Base-by-base conservation (phyloP, 2,888 invertebrate species). In the Aphodius granarius region DNA sequence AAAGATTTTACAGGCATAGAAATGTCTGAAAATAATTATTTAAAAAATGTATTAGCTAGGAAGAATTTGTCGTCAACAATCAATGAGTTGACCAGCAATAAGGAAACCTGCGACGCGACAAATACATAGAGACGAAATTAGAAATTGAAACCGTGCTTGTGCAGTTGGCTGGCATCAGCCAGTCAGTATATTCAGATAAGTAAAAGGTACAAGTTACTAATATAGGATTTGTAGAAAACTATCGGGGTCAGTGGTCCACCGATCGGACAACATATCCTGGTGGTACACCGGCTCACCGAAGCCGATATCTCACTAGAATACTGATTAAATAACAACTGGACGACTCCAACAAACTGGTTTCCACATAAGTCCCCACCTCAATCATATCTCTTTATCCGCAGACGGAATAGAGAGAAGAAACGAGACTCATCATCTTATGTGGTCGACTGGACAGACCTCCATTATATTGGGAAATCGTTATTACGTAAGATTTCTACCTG, bases 171-270 rank as follows among this genome's bases (percentile, higher is more conserved):
- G n/a, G n/a, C n/a, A n/a, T n/a, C 43, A 43, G 13, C 9, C 43
- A 43, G 43, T 13, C 43, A 43, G 43, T 43, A 73, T 63, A 76
- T 73, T 70, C 63, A 73, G 76, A 76, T 76, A 73, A 76, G 76
- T 76, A 76, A 76, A 76, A 76, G 76, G 76, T 73, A 73, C 76
- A 76, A 76, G 73, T 76, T 76, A 73, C 76, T 76, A 75, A 75
- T 78, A 77, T 78, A 77, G 76, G 78, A 78, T 77, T 78, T 76
- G 76, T 75, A 77, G 77, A 77, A 75, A 79, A 78, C 78, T 71
- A 81, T 79, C 76, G 80, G 78, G 81, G 81, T 81, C 80, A 81
- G 81, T 81, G 81, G 80, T 80, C 78, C 81, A 79, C 76, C 76
- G 66, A 71, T 74, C 76, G 73, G 23, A 72, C 75, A 77, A 75